Evolutionary conservation across 2,888 invertebrate species (phyloP).

Genomic region (Synergus gifuensis): DNA sequence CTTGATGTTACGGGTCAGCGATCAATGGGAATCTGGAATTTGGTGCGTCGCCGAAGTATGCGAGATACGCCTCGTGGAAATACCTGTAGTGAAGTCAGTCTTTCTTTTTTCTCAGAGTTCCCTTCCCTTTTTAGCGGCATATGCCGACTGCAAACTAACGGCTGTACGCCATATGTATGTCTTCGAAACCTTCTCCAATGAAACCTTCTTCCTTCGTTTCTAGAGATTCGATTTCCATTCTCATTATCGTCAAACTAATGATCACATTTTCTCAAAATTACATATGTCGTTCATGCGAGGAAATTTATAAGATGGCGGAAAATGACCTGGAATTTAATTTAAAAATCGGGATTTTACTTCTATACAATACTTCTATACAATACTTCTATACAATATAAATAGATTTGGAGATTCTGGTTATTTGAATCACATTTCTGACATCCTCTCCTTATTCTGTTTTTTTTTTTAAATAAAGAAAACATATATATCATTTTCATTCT

Average conservation of each 20-base stretch:
- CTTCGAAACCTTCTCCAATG: constrained; percentile 9
- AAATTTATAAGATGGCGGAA: too few species aligned
- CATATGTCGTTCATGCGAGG: too few species aligned
- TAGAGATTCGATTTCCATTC: neutral
- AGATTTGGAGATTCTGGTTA: too few species aligned
- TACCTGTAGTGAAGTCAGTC: constrained; percentile 14
- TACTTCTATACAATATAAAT: too few species aligned
- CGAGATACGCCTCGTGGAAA: constrained; percentile 35
- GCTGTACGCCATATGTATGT: neutral
- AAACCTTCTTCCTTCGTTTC: neutral
- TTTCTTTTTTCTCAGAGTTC: constrained; percentile 30
- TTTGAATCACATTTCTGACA: too few species aligned
- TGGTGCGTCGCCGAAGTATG: constrained; percentile 47
- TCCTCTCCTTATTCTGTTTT: too few species aligned
- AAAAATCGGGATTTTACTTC: too few species aligned
- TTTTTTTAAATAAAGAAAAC: neutral
- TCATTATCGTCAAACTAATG: neutral
- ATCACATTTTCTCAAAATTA: too few species aligned
- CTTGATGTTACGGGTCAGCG: constrained; percentile 48
- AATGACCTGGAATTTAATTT: too few species aligned
- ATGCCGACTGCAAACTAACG: constrained; percentile 5
- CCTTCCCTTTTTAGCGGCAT: neutral
- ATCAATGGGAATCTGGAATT: constrained; percentile 61
- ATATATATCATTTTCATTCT: neutral
- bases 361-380: too few species aligned